Percentiles rank a stretch among this genome's conserved stretches.
These are phyloP conservation scores for Euwallacea fornicatus DNA, from an alignment of 1,140 invertebrate species.

Conservation along the genomic window DNA sequence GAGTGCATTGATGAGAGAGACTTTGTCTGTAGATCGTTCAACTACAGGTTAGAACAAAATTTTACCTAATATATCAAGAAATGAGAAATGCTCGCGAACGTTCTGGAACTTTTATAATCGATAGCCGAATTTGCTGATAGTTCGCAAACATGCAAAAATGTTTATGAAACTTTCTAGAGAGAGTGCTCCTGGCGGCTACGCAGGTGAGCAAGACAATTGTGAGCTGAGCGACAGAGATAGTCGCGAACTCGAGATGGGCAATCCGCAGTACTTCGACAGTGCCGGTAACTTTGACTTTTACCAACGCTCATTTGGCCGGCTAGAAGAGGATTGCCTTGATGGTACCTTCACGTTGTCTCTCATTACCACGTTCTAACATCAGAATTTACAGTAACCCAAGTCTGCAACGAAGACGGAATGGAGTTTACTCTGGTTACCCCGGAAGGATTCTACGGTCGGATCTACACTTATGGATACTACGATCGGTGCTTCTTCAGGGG, in stretches of 20 bases:
- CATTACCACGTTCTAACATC: background rate
- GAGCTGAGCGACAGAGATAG: conserved; percentile 86
- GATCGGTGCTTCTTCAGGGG: conserved; percentile 89
- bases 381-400: conserved; percentile 70
- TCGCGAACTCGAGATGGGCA: conserved; percentile 78
- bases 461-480: conserved; percentile 90
- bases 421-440: conserved; percentile 86
- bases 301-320: conserved; percentile 72
- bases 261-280: conserved; percentile 81
- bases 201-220: conserved; percentile 77
- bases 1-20: conserved; percentile 81
- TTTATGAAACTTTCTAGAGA: conserved; percentile 48
- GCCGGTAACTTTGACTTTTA: conserved; percentile 86
- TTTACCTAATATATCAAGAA: too few relatives aligned
- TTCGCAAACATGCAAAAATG: too few relatives aligned
- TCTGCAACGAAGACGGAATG: conserved; percentile 91
- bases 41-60: conserved; percentile 65
- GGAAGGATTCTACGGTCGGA: conserved; percentile 85
- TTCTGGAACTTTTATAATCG: too few relatives aligned
- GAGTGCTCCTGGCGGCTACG: conserved; percentile 54
- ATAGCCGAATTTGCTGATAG: too few relatives aligned
- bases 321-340: conserved; percentile 77
- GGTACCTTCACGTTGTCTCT: conserved; percentile 57
- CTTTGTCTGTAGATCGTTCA: conserved; percentile 86
- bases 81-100: too few relatives aligned